These are phyloP conservation scores for Steatocranus sp. DNA, from an alignment of 2,797 vertebrate species.

Conservation along the genomic window DNA sequence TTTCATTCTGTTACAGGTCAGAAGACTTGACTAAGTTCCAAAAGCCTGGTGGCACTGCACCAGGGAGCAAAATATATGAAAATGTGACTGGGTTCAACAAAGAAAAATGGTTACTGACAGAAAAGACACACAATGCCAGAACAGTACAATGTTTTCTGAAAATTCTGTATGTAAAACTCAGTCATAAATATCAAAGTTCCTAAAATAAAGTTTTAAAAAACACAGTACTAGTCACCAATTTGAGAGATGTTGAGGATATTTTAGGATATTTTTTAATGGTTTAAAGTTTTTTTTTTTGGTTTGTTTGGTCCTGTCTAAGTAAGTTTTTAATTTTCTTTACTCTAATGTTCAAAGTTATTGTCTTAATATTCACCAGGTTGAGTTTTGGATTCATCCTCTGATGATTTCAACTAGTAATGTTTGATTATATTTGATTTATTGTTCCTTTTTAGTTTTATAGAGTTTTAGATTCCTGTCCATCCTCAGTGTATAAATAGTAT, in stretches of 20 bases:
- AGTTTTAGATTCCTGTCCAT: not conserved
- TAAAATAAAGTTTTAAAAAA: not conserved
- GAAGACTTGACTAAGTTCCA: conserved; percentile 61
- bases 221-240: not conserved
- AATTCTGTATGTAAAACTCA: not conserved
- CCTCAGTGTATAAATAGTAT: not conserved
- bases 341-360: not conserved
- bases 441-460: not conserved
- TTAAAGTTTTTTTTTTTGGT: not conserved
- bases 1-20: conserved; percentile 70
- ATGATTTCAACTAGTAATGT: not conserved
- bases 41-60: conserved; percentile 35
- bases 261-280: not conserved
- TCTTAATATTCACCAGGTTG: not conserved
- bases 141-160: not conserved
- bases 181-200: not conserved
- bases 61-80: conserved; percentile 33
- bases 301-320: not conserved
- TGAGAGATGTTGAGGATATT: not conserved
- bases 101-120: conserved; percentile 38
- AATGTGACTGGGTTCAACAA: conserved; percentile 48
- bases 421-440: not conserved
- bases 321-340: not conserved
- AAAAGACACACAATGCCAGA: not conserved
- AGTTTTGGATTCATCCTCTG: not conserved